Evolutionary conservation across 2,888 invertebrate species (phyloP), one percentile per base, ranked within the genome.

Genomic region (Apamea anceps): DNA sequence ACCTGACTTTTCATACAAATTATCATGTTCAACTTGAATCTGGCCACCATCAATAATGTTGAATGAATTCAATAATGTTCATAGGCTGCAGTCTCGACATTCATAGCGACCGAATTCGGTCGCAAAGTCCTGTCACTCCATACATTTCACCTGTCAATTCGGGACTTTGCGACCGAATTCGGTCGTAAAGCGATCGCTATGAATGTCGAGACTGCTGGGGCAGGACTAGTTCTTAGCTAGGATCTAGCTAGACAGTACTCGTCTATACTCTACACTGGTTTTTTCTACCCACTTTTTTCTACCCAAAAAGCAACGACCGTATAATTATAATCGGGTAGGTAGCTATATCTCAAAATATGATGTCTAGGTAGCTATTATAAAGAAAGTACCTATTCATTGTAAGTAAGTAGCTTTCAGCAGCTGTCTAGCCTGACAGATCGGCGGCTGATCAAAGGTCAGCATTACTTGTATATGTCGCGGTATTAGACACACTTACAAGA

Each of bases 401-500:
- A 60, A 67, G 45, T 62, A 60, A 67, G 60, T 45, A 60, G 42
- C 68, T 85, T 81, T 76, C 82, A 76, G 75, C 48, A 13, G 10
- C 37, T n/a, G 62, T n/a, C 76, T 42, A 57, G 48, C 60, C 54
- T 70, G 88, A 87, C 48, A 37, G 60, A 86, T 85, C 13, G 65
- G 25, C 54, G 63, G 0, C n/a, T 57, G 68, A 57, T 54, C 88
- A 87, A 75, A 85, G 88, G 88, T 87, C 72, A 87, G 54, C 54
- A 70, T 77, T 77, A 60, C 65, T 63, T 68, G 37, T 28, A 84
- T 88, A 75, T 80, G 73, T 87, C 60, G 45, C 42, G 71, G 78
- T 66, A 84, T 88, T 87, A 82, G 72, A 75, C 75, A 82, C 79
- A 85, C 71, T 84, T 78, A 80, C 54, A 71, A 62, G 51, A 75